Base-by-base conservation (phyloP, 2,113 vertebrate genomes). In the Rhea americana region DNA sequence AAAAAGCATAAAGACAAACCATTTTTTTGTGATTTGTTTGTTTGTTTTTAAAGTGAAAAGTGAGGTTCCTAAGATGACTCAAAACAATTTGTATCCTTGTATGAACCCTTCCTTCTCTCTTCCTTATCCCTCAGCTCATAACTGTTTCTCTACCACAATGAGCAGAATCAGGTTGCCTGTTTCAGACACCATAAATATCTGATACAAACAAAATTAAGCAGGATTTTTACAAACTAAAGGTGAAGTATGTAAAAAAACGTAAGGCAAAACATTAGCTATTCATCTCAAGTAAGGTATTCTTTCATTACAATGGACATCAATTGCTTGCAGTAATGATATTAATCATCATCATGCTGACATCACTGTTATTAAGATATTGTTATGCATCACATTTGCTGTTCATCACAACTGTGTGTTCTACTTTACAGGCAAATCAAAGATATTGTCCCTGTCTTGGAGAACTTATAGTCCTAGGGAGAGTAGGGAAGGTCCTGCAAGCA, bases 21-120 rank as follows among this genome's bases (percentile, higher is more conserved):
- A 66, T 72, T 12, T 94, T 56, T 83, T 93, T 91, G 8, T 58
- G 53, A 20, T 43, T 86, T 80, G 41, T 55, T 58, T 77, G 50
- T 63, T 88, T 93, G 63, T 87, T 91, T 89, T 87, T 75, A 61
- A 89, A 85, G 37, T 26, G 18, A 68, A 94, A 93, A 95, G 85
- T 21, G 15, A 82, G 47, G 30, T 55, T 85, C 50, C 55, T 87
- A 82, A 65, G 68, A 76, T 84, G 75, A 92, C 70, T 93, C 88
- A 87, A 63, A 94, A 80, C 45, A 89, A 89, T 56, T 72, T 25
- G 59, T 84, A 86, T 83, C 80, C 73, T 78, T 81, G 21, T 24
- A 61, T 79, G 85, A 96, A 91, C 76, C 4, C 17, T 88, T 81
- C 10, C 17, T 59, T 80, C 25, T 7, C 5, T 66, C 19, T 77